phyloP scores from a whole-genome alignment of 2,797 vertebrate species.

The Alca torda region DNA sequence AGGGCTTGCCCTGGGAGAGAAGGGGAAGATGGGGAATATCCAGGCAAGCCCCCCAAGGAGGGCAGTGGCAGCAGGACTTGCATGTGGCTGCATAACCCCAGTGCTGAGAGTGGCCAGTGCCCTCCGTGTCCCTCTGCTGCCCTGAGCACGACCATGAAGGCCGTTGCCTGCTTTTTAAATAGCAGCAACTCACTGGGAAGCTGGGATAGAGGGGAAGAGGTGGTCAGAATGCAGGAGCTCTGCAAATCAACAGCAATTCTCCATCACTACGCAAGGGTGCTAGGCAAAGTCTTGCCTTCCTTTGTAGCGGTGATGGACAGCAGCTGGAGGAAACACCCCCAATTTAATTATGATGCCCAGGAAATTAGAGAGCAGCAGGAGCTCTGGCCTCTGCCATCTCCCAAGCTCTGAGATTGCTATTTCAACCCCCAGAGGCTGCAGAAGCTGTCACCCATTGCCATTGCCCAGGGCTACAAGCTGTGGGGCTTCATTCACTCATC shows the following conservation, averaged over 20 bases:
- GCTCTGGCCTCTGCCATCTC: neutral
- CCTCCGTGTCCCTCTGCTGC: accelerated
- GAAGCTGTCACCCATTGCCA: neutral
- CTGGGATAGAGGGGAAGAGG: neutral
- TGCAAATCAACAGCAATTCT: neutral
- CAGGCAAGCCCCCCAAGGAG: neutral
- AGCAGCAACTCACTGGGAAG: neutral
- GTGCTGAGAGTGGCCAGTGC: accelerated
- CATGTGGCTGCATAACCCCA: neutral
- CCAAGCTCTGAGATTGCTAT: neutral
- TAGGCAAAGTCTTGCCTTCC: neutral
- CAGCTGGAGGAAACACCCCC: neutral
- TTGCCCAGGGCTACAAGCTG: neutral
- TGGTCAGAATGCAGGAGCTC: neutral
- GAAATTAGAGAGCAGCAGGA: neutral
- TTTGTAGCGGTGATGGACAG: neutral
- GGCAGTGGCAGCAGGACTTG: neutral
- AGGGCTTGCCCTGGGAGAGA: neutral
- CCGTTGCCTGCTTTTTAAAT: neutral
- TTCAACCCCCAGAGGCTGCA: neutral
- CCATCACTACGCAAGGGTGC: neutral
- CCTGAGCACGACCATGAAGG: neutral
- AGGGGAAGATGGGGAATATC: neutral
- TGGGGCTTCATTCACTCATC: neutral
- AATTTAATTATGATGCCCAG: neutral